Conservation (phyloP, 2,888 invertebrate species). For the Pristionchus japonicus region DNA sequence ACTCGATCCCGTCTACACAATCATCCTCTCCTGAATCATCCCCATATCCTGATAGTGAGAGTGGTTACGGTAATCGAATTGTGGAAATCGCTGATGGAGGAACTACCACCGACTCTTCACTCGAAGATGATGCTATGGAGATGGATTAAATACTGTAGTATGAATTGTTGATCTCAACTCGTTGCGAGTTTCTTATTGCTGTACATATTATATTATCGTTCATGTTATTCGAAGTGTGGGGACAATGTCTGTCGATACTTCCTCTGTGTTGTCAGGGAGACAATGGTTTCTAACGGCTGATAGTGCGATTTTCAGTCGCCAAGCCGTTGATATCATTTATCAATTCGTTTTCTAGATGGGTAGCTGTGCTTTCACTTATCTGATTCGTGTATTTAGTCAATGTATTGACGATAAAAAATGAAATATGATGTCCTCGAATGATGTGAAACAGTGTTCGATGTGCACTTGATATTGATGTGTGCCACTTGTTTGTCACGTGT, state of each 20-base stretch:
- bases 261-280: neutral
- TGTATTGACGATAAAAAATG: neutral
- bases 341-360: neutral
- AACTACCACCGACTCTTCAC: conserved; percentile 36
- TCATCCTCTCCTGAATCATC: conserved; percentile 19
- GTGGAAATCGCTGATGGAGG: conserved; percentile 38
- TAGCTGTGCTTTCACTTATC: neutral
- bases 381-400: neutral
- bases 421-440: neutral
- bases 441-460: neutral
- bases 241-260: neutral
- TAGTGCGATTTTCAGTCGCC: neutral
- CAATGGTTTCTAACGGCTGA: neutral
- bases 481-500: neutral
- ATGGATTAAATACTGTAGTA: conserved; percentile 20
- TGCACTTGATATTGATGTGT: neutral
- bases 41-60: conserved; percentile 9
- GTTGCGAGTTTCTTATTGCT: neutral
- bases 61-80: conserved; percentile 38
- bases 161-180: conserved; percentile 5
- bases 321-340: neutral
- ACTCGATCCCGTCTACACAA: neutral
- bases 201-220: conserved; percentile 9
- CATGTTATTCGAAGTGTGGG: neutral
- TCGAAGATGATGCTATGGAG: conserved; percentile 41